Base-by-base conservation (phyloP, 2,113 vertebrate species). In the Saiga tatarica region DNA sequence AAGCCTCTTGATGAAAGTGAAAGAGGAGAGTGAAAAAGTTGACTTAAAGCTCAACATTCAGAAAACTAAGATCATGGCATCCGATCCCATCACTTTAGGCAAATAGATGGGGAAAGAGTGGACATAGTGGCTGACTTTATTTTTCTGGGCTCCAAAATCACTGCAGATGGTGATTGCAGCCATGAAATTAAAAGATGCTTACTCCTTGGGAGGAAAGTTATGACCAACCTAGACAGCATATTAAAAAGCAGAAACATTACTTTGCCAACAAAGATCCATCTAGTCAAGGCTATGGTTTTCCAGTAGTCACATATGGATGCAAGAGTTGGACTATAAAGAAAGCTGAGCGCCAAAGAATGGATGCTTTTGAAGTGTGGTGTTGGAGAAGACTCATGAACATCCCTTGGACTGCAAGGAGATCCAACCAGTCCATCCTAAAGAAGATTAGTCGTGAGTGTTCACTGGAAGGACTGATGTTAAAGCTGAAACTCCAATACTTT, bases 291-390 rank as follows among this genome's bases (percentile, higher is more conserved):
- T n/a, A 19, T 67, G 62, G 33, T 67, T 67, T 67, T 67, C 33
- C 16, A 67, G 7, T 67, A 0, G 62, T 67, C 62, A n/a, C 5
- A 2, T 67, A n/a, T 67, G 33, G 33, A 19, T 67, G 33, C 19
- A 16, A 67, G 33, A 67, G 62, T 19, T 67, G 33, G 62, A n/a
- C 62, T n/a, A 5, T n/a, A 10, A 67, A 67, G 33, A 67, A 67
- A 67, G 62, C 16, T 67, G 16, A 10, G 33, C 2, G 0, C 33
- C 0, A 2, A 2, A 67, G 8, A 67, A 67, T 5, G 19, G 33
- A 67, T 67, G 62, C 62, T n/a, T 67, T 67, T 67, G 16, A 67
- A 67, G 16, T 67, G 17, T 67, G 62, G 8, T 67, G 3, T 67
- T 67, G 33, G 16, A 67, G 33, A 36, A 67, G 2, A 67, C 8